These are phyloP conservation scores for Kryptopterus vitreolus DNA, from an alignment of 2,797 vertebrate species.

Conservation along the genomic window DNA sequence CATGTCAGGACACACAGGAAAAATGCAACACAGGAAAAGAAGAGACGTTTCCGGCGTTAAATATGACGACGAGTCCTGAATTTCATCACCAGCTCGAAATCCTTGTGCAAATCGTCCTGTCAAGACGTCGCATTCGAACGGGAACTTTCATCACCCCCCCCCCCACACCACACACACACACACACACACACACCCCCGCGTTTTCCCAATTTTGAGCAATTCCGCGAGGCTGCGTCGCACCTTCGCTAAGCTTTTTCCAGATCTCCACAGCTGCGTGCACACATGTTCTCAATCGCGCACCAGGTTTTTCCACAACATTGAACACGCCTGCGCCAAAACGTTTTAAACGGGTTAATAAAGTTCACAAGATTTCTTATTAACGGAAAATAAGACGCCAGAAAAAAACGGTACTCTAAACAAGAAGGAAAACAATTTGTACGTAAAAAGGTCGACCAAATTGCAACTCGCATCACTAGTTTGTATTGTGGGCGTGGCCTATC, in stretches of 20 bases:
- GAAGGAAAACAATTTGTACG: neutral
- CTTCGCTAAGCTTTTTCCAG: neutral
- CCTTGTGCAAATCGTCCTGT: neutral
- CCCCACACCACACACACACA: too few species aligned
- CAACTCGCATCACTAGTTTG: neutral
- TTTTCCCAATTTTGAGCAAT: neutral
- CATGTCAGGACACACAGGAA: constrained; percentile 35
- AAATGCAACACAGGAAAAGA: constrained; percentile 29
- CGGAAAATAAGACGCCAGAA: neutral
- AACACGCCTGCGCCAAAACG: neutral
- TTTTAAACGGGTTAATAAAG: neutral
- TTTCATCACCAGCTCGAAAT: constrained; percentile 32
- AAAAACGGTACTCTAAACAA: neutral
- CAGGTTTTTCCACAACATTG: neutral
- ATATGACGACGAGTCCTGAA: constrained; percentile 3
- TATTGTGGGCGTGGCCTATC: constrained; percentile 3
- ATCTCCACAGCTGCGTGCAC: neutral
- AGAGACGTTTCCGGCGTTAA: constrained; percentile 40
- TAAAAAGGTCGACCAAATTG: neutral
- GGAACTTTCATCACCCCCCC: neutral
- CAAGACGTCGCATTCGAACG: too few species aligned
- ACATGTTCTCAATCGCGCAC: neutral
- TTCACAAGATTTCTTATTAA: neutral
- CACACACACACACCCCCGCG: too few species aligned
- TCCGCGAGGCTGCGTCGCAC: neutral